A percentile compares a stretch with the other conserved stretches of the same genome.
phyloP scores from a whole-genome alignment of 2,888 invertebrate genomes.

The Epistrophe eligans region DNA sequence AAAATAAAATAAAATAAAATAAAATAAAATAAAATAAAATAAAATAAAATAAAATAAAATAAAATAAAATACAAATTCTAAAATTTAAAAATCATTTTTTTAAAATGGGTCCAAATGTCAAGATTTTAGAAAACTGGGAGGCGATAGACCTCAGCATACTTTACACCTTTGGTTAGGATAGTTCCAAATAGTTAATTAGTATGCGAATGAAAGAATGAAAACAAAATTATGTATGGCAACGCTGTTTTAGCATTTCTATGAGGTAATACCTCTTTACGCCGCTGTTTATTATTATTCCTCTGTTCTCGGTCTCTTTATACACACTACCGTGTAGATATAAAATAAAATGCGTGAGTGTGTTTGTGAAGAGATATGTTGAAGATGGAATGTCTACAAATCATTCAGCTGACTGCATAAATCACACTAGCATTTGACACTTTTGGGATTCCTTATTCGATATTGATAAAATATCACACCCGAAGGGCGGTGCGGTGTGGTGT shows the following conservation, averaged over 20 bases:
- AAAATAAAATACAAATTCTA: no score
- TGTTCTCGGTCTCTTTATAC: constrained; percentile 2
- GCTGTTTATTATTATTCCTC: constrained; percentile 3
- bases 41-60: no score
- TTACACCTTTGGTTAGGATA: no score
- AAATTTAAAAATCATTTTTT: no score
- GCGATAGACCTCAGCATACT: no score
- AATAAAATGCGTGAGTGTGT: constrained; percentile 17
- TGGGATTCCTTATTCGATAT: constrained; percentile 78
- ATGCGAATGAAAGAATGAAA: no score
- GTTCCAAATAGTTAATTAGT: no score
- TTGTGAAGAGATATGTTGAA: constrained; percentile 71
- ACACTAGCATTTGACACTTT: constrained; percentile 82
- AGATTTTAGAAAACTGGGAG: no score
- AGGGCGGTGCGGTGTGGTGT: neutral
- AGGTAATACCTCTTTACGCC: constrained; percentile 39
- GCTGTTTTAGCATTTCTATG: constrained; percentile 19
- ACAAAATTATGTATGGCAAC: neutral
- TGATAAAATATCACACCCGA: constrained; percentile 57
- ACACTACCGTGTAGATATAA: neutral
- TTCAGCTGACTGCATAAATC: constrained; percentile 82
- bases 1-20: no score
- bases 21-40: no score
- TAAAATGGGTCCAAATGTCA: no score
- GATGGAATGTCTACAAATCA: constrained; percentile 83